These are phyloP conservation scores for Nannobrachium achirus DNA, from an alignment of 2,113 vertebrate species.

Conservation along the genomic window DNA sequence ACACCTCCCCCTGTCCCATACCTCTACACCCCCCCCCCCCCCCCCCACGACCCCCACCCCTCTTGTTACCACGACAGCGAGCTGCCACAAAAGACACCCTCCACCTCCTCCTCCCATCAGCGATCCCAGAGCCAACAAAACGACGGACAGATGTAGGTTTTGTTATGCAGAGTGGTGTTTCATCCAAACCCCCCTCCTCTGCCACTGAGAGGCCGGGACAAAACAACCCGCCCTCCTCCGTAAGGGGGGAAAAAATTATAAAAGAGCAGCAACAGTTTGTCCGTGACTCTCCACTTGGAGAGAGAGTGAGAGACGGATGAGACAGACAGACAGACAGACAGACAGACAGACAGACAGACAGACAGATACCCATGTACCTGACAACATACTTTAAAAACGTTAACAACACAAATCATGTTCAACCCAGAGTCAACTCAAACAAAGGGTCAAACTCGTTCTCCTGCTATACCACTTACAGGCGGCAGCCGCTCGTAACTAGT, in stretches of 20 bases:
- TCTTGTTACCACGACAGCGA: conserved; percentile 91
- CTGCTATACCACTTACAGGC: no score
- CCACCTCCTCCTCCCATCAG: conserved; percentile 47
- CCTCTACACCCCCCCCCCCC: conserved; percentile 55
- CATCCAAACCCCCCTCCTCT: conserved; percentile 45
- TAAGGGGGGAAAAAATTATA: no score
- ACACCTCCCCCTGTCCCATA: conserved; percentile 72
- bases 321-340: no score
- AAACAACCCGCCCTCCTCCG: not conserved
- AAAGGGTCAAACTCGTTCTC: no score
- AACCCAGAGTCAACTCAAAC: no score
- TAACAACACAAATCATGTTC: no score
- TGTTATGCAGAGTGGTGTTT: conserved; percentile 89
- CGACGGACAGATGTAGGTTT: conserved; percentile 97
- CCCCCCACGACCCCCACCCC: conserved; percentile 67
- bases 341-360: no score
- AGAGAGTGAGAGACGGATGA: no score
- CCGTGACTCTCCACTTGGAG: not conserved
- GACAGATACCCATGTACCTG: no score
- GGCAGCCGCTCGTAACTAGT: no score
- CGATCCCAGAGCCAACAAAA: conserved; percentile 93
- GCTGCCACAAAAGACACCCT: conserved; percentile 83
- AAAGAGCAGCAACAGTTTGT: conserved; percentile 41
- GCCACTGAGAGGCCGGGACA: not conserved
- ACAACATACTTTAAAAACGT: no score